Evolutionary conservation across 2,888 invertebrate species (phyloP).

Genomic region (Sthenelais limicola): DNA sequence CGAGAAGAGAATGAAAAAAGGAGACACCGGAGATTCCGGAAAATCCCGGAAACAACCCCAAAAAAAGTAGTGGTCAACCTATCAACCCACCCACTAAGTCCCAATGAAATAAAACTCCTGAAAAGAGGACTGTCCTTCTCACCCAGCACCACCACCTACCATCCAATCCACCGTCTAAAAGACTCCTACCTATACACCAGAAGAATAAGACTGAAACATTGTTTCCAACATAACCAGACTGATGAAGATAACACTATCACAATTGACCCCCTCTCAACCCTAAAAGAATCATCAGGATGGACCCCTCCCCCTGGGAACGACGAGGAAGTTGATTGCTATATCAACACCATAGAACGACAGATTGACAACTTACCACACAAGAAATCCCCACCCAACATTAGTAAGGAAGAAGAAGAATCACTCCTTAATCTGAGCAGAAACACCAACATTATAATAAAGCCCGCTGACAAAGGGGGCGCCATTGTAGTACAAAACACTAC

Average conservation of each 20-base stretch:
- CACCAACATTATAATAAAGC: neutral
- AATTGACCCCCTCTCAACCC: neutral
- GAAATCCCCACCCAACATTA: neutral
- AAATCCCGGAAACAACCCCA: too few relatives aligned
- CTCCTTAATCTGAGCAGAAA: neutral
- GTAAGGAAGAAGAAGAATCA: neutral
- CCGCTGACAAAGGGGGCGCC: constrained; percentile 18
- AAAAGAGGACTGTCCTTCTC: neutral
- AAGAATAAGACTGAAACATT: neutral
- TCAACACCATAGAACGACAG: neutral
- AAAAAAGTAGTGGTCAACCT: too few relatives aligned
- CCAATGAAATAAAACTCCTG: too few relatives aligned
- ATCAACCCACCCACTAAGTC: too few relatives aligned
- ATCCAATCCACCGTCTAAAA: neutral
- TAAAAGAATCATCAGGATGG: constrained; percentile 1
- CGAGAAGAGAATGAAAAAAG: too few relatives aligned
- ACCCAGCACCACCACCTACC: neutral
- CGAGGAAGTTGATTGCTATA: neutral
- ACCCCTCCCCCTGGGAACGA: neutral
- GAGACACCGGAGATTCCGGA: too few relatives aligned
- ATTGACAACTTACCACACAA: neutral
- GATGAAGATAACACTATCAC: too few relatives aligned
- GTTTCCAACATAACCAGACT: too few relatives aligned
- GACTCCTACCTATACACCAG: neutral
- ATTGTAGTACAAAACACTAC: neutral